Conservation (phyloP, 2,888 invertebrate genomes). For the Achlya flavicornis region DNA sequence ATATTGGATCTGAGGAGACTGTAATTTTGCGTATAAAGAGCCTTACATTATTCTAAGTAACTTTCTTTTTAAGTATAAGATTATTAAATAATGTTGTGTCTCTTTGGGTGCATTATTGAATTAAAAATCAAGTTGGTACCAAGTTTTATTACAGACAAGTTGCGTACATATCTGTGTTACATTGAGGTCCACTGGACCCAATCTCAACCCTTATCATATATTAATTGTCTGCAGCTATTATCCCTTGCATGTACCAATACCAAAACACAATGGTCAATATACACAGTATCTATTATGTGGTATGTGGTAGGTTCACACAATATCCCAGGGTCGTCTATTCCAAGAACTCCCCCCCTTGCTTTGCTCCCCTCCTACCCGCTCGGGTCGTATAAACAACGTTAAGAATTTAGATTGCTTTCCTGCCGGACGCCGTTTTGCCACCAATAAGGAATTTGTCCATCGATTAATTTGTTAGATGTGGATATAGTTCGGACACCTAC, state of each 20-base stretch:
- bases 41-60: background rate
- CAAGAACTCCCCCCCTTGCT: background rate
- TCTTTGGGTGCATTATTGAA: no score
- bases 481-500: constrained; percentile 21
- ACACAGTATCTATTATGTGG: constrained; percentile 4
- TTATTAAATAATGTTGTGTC: no score
- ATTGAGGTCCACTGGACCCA: background rate
- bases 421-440: constrained; percentile 25
- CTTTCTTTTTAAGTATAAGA: background rate
- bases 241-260: constrained; percentile 1
- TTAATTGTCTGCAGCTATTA: constrained; percentile 3
- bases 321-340: constrained; percentile 13
- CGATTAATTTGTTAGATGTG: constrained; percentile 47
- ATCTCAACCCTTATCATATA: background rate
- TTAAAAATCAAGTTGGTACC: no score
- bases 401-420: constrained; percentile 64
- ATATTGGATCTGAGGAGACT: no score
- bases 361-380: constrained; percentile 12
- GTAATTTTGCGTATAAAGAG: no score
- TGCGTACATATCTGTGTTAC: no score
- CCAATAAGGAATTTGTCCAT: constrained; percentile 50
- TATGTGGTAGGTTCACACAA: constrained; percentile 19
- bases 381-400: constrained; percentile 42
- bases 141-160: no score
- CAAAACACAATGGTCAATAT: constrained; percentile 11